Evolutionary conservation across 2,888 invertebrate genomes (phyloP).

Genomic region (Xylocampa areola): DNA sequence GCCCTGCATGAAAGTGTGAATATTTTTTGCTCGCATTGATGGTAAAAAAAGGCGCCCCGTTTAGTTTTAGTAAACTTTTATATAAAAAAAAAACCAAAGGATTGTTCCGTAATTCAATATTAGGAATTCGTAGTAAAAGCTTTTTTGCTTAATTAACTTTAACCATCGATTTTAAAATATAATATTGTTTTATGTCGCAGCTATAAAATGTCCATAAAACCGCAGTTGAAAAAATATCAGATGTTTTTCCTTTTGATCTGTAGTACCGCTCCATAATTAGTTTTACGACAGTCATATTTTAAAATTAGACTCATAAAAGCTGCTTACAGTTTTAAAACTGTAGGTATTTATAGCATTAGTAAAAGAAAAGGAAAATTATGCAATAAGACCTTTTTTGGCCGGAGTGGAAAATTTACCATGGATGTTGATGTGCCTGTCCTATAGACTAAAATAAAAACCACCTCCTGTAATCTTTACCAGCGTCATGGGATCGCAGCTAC

Average conservation of each 20-base stretch:
- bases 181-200: conserved; percentile 46
- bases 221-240: conserved; percentile 40
- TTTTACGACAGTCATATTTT: conserved; percentile 55
- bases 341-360: too few species aligned
- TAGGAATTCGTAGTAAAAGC: conserved; percentile 33
- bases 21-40: too few species aligned
- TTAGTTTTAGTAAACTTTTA: too few species aligned
- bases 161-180: conserved; percentile 44
- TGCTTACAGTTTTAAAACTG: conserved; percentile 18
- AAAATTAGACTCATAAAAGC: conserved; percentile 29
- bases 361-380: too few species aligned
- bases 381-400: too few species aligned
- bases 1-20: too few species aligned
- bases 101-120: conserved; percentile 32
- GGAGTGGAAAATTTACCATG: too few species aligned
- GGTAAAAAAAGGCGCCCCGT: too few species aligned
- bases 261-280: conserved; percentile 42
- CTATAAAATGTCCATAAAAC: conserved; percentile 52
- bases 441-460: too few species aligned
- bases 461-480: too few species aligned
- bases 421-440: too few species aligned
- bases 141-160: conserved; percentile 44
- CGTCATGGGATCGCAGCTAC: too few species aligned
- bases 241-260: conserved; percentile 35
- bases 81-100: background rate